Percentiles rank a stretch among this genome's conserved stretches.
Conservation (phyloP, 1,140 invertebrate genomes). For the Zophobas atratus region DNA sequence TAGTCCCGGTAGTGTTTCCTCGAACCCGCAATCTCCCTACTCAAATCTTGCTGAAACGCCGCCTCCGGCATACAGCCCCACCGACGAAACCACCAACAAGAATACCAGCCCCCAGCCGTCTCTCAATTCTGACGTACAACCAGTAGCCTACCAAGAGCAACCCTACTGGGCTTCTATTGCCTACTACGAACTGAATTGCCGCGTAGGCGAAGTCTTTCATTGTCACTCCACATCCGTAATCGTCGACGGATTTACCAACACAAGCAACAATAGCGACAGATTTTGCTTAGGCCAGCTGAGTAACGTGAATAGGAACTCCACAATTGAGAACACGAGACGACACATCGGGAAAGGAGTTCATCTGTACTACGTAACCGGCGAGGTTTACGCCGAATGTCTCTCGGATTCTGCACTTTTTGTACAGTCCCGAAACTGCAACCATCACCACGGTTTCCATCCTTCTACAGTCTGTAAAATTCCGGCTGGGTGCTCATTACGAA, state of each 20-base stretch:
- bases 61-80: constrained; percentile 93
- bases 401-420: constrained; percentile 97
- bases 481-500: constrained; percentile 94
- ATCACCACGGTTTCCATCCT: constrained; percentile 95
- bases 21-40: constrained; percentile 78
- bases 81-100: constrained; percentile 79
- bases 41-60: constrained; percentile 88
- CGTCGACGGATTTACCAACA: constrained; percentile 98
- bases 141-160: constrained; percentile 90
- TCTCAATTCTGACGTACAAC: constrained; percentile 76
- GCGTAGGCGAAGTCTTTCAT: constrained; percentile 96
- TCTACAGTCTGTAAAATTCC: constrained; percentile 97
- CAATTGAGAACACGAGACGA: constrained; percentile 96
- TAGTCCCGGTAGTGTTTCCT: constrained; percentile 76
- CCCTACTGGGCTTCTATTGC: constrained; percentile 96
- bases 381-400: constrained; percentile 97
- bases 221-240: constrained; percentile 92
- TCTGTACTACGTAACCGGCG: constrained; percentile 97
- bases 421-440: constrained; percentile 96
- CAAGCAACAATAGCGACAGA: constrained; percentile 92
- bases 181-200: constrained; percentile 96
- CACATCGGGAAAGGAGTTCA: constrained; percentile 98
- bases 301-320: constrained; percentile 98
- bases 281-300: constrained; percentile 90
- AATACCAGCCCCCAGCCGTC: constrained; percentile 70